Conservation (phyloP, 2,888 invertebrate genomes). For the Odontocerum albicorne region DNA sequence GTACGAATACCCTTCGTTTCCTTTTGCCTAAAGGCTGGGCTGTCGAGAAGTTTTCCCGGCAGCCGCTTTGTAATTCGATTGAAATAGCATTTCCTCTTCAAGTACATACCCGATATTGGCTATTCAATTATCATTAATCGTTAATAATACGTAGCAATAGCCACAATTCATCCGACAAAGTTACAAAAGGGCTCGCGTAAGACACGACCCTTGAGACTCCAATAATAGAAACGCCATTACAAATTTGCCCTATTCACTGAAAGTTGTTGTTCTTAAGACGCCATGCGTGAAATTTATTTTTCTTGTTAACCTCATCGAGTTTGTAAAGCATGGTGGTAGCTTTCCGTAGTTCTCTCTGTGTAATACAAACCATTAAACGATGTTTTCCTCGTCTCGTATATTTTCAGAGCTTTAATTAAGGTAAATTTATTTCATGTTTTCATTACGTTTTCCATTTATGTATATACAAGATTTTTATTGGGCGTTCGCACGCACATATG, state of each 20-base stretch:
- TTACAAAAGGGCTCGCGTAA: too few relatives aligned
- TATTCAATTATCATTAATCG: too few relatives aligned
- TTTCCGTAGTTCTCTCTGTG: constrained; percentile 15
- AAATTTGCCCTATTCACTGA: constrained; percentile 5
- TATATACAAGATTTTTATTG: too few relatives aligned
- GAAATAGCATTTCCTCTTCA: too few relatives aligned
- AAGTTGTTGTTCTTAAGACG: constrained; percentile 25
- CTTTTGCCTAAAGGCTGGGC: too few relatives aligned
- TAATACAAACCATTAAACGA: constrained; percentile 16
- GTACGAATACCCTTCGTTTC: too few relatives aligned
- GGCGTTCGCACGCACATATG: background rate
- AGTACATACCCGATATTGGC: too few relatives aligned
- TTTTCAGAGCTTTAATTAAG: background rate
- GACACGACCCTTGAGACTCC: constrained; percentile 2
- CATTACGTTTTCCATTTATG: background rate
- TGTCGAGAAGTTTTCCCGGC: too few relatives aligned
- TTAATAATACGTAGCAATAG: too few relatives aligned
- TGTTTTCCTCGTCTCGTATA: constrained; percentile 6
- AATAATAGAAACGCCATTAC: constrained; percentile 17
- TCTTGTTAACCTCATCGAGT: constrained; percentile 28
- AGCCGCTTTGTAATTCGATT: too few relatives aligned
- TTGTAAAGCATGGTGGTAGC: constrained; percentile 8
- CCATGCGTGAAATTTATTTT: constrained; percentile 33
- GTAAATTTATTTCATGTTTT: background rate
- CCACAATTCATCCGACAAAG: too few relatives aligned